Conservation (phyloP, 2,113 vertebrate genomes). For the Terrapene triunguis region DNA sequence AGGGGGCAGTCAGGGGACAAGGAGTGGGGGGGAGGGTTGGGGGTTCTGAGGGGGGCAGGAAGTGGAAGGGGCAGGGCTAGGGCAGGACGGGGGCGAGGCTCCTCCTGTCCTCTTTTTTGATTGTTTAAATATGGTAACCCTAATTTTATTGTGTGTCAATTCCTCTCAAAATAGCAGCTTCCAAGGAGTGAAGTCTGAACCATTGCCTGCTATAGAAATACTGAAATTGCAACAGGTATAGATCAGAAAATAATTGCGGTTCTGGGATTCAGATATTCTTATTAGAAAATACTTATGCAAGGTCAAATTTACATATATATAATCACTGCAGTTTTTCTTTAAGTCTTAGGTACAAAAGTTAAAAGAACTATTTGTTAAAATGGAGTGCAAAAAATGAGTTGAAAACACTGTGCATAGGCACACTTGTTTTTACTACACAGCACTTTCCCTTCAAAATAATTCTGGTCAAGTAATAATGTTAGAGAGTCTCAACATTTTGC, state of each 20-base stretch:
- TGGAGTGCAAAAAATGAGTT: background rate
- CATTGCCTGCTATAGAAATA: background rate
- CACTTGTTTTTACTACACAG: background rate
- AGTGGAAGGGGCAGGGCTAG: too few species aligned
- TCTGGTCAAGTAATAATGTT: background rate
- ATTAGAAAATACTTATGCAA: background rate
- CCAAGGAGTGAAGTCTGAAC: background rate
- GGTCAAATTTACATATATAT: background rate
- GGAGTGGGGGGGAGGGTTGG: too few species aligned
- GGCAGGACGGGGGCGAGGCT: too few species aligned
- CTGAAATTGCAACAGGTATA: background rate
- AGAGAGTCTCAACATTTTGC: background rate
- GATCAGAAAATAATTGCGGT: background rate
- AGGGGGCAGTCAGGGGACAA: too few species aligned
- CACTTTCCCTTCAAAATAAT: constrained; percentile 5
- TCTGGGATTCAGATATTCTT: background rate
- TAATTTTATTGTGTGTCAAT: background rate
- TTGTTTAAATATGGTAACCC: too few species aligned
- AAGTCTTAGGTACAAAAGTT: background rate
- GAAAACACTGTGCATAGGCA: background rate
- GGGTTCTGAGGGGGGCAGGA: too few species aligned
- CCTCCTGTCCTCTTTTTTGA: too few species aligned
- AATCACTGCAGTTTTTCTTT: background rate
- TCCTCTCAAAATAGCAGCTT: constrained; percentile 16
- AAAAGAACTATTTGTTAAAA: background rate